Base-by-base conservation (phyloP, 2,797 vertebrate species). In the Vultur gryphus region DNA sequence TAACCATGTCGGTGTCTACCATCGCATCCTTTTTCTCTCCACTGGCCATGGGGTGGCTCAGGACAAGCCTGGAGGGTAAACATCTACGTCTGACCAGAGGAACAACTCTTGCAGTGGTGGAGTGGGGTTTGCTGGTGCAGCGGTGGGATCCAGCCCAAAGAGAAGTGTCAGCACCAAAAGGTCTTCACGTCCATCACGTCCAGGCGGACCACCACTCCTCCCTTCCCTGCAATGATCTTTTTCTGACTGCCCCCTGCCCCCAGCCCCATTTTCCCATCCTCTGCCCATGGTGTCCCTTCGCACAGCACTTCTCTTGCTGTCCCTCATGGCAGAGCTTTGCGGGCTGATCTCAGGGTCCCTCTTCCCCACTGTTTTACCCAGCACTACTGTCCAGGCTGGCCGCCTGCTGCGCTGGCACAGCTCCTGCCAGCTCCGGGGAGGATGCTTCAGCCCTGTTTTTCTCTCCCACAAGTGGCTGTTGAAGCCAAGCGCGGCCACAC, bases 161-260 rank as follows among this genome's bases (percentile, higher is more conserved):
- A 59, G 39, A 64, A 8, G 10, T 6, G 13, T 62, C 72, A n/a
- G 23, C n/a, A 10, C 41, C 0, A 0, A 16, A n/a, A 66, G 19
- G 2, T 44, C 70, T 62, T 44, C 69, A 19, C 0, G 0, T 20
- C 52, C 46, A 7, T 41, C 66, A 6, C 0, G 0, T 43, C 41
- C 31, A 25, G n/a, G 25, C 10, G 26, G 72, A 41, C 20, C 66
- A 67, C 19, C 24, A 12, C 33, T 35, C 58, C 13, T 21, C 13
- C 10, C 11, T 57, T 51, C n/a, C 54, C n/a, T 21, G 8, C 39
- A 52, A 13, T 1, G 25, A 24, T 16, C 11, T 35, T 35, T 15
- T 39, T 28, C 67, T 55, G 55, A 13, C 18, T 51, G 15, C 9
- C 11, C 13, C 3, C 11, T 23, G 5, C 19, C 59, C 29, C 33